Percentiles rank a stretch among this genome's conserved stretches.
These are phyloP conservation scores for Calcarius ornatus DNA, from an alignment of 2,113 vertebrate species.

Conservation along the genomic window DNA sequence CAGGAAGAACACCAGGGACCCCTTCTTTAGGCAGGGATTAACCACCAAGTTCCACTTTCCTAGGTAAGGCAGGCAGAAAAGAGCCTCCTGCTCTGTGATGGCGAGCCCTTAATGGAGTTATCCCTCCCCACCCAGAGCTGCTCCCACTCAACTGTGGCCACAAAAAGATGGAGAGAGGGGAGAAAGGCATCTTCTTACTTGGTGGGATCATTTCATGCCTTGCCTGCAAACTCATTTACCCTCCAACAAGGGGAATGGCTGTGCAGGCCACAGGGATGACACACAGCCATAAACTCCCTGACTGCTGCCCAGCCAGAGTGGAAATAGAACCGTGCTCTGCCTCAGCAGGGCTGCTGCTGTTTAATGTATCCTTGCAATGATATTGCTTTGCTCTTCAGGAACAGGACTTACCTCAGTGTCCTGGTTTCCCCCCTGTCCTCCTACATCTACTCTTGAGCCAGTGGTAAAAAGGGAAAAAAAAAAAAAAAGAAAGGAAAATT, in stretches of 20 bases:
- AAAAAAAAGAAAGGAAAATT: background rate
- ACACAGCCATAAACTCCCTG: background rate
- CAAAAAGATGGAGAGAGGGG: rapidly evolving
- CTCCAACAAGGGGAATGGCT: background rate
- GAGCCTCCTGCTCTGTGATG: background rate
- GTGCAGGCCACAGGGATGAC: background rate
- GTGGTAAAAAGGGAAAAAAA: background rate
- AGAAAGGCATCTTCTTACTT: background rate
- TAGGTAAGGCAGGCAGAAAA: background rate
- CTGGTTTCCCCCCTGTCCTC: background rate
- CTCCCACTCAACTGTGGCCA: background rate
- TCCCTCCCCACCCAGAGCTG: background rate
- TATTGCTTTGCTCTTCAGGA: background rate
- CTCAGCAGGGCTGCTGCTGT: background rate
- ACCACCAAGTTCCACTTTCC: background rate
- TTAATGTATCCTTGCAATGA: background rate
- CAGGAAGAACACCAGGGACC: background rate
- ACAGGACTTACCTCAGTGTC: background rate
- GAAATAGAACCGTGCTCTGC: background rate
- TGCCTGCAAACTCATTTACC: background rate
- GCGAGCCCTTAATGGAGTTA: background rate
- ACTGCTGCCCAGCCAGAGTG: background rate
- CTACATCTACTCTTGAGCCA: background rate
- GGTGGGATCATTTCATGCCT: background rate
- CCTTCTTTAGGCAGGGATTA: background rate